These are phyloP conservation scores for Aurelia aurita DNA, from an alignment of 30 jellyfish, hydroid and myxozoan genomes.

Conservation along the genomic window DNA sequence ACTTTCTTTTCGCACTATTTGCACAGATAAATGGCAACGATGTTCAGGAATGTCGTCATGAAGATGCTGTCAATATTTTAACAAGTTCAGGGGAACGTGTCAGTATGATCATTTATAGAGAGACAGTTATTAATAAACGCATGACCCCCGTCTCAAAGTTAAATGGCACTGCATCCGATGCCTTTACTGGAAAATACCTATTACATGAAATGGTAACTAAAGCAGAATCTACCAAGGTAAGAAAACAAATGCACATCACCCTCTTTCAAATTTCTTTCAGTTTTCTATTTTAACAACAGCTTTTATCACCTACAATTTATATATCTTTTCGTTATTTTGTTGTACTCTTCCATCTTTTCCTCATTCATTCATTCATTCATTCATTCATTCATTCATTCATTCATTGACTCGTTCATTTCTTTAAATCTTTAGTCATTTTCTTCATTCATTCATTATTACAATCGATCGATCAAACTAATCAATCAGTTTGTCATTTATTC, in stretches of 20 bases:
- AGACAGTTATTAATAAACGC: constrained; percentile 81
- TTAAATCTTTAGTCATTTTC: no score
- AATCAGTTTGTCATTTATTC: no score
- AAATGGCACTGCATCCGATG: constrained; percentile 73
- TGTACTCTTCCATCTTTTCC: no score
- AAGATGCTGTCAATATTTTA: constrained; percentile 89
- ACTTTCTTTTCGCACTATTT: constrained; percentile 18
- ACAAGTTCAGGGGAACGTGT: constrained; percentile 91
- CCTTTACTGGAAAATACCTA: constrained; percentile 57
- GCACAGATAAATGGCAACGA: constrained; percentile 87
- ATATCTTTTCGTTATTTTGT: no score
- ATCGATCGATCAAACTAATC: no score
- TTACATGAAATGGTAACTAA: constrained; percentile 72
- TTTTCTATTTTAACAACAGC: no score
- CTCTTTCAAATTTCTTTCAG: background rate
- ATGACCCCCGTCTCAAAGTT: constrained; percentile 96
- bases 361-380: no score
- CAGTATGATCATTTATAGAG: constrained; percentile 87
- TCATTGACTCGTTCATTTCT: no score
- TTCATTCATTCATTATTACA: no score
- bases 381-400: no score
- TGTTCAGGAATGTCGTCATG: constrained; percentile 90
- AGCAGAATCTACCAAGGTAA: constrained; percentile 83
- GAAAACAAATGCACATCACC: background rate
- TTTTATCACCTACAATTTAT: no score